phyloP scores from a whole-genome alignment of 2,888 invertebrate genomes.

The Drosophila histrio region DNA sequence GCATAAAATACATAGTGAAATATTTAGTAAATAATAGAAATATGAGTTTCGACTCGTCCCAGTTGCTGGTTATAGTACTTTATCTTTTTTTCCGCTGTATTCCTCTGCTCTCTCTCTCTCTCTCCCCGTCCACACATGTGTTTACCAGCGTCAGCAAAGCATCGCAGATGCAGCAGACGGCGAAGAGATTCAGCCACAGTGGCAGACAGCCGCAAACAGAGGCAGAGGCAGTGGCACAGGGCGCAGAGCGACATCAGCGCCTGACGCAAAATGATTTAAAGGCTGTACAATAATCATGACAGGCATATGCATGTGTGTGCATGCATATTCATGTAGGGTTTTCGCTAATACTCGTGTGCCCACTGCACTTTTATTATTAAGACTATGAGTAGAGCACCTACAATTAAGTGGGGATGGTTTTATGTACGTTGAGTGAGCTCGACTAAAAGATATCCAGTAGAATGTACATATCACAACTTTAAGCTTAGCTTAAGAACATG shows the following conservation, averaged over 20 bases:
- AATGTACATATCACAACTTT: not conserved
- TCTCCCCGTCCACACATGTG: slow-evolving; percentile 38
- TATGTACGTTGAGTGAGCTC: not conserved
- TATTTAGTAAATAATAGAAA: slow-evolving; percentile 56
- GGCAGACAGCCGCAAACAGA: slow-evolving; percentile 46
- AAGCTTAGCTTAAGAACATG: not conserved
- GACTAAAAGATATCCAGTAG: not conserved
- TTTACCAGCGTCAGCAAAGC: slow-evolving; percentile 77
- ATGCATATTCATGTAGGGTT: not conserved
- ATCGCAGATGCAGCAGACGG: slow-evolving; percentile 69
- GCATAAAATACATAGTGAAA: slow-evolving; percentile 48
- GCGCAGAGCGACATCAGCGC: slow-evolving; percentile 29
- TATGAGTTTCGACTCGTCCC: slow-evolving; percentile 30
- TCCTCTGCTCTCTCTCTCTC: not conserved
- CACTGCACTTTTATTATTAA: slow-evolving; percentile 59
- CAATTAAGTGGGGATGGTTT: slow-evolving; percentile 8
- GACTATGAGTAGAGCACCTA: slow-evolving; percentile 15
- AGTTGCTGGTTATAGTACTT: slow-evolving; percentile 7
- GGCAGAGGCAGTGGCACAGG: slow-evolving; percentile 21
- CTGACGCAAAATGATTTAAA: slow-evolving; percentile 79
- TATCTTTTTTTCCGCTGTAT: not conserved
- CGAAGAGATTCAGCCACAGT: slow-evolving; percentile 55
- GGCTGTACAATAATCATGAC: slow-evolving; percentile 50
- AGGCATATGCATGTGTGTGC: slow-evolving; percentile 22
- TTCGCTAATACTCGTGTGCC: slow-evolving; percentile 4